Conservation (phyloP, 92 coral and sea anemone genomes). For the Zoanthus sansibaricus region DNA sequence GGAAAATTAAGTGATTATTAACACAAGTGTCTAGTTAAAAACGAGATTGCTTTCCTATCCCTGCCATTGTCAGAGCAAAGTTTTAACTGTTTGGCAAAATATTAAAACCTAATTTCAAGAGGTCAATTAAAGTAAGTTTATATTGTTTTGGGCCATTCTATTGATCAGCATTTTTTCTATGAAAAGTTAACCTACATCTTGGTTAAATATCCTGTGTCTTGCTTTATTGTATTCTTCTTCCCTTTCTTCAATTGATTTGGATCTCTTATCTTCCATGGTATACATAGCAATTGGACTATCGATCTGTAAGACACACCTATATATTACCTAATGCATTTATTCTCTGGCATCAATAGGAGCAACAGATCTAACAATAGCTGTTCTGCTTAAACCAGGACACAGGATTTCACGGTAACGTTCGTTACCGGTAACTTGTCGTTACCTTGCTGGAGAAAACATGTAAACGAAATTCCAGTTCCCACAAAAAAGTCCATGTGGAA, state of each 20-base stretch:
- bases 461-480: too few relatives aligned
- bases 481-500: too few relatives aligned
- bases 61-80: too few relatives aligned
- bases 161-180: background rate
- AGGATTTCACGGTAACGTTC: too few relatives aligned
- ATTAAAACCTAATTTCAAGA: background rate
- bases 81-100: too few relatives aligned
- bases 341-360: background rate
- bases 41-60: too few relatives aligned
- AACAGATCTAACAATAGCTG: too few relatives aligned
- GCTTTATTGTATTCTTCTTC: slow-evolving; percentile 94
- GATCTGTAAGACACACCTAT: slow-evolving; percentile 57
- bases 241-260: slow-evolving; percentile 97
- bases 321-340: background rate
- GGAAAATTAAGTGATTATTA: too few relatives aligned
- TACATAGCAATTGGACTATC: slow-evolving; percentile 81
- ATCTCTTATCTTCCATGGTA: slow-evolving; percentile 90
- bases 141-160: background rate
- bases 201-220: slow-evolving; percentile 94
- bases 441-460: too few relatives aligned
- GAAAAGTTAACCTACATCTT: slow-evolving; percentile 71
- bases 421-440: too few relatives aligned
- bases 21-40: too few relatives aligned
- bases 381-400: too few relatives aligned
- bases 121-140: background rate